Evolutionary conservation across 2,113 vertebrate species (phyloP).

Genomic region (Octodon degus): DNA sequence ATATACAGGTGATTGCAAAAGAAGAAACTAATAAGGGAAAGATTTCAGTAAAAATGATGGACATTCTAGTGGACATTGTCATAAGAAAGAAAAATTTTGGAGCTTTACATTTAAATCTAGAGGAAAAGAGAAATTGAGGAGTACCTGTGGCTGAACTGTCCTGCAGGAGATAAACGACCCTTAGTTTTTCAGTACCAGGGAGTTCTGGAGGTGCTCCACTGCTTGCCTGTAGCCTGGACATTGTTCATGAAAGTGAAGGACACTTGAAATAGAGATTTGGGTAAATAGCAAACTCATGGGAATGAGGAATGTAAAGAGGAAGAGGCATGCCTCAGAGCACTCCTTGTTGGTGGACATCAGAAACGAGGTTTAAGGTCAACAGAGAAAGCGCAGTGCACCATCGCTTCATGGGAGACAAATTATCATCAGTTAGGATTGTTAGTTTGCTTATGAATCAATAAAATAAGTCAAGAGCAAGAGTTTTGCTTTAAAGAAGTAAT

Average conservation of each 20-base stretch:
- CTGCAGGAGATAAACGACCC: neutral
- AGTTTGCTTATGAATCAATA: neutral
- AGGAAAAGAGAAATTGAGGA: neutral
- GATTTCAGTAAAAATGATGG: neutral
- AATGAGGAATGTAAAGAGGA: too few relatives aligned
- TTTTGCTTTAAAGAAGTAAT: neutral
- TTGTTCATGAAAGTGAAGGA: too few relatives aligned
- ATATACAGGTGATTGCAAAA: neutral
- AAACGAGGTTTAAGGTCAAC: neutral
- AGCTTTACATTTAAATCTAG: neutral
- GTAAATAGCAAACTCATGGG: neutral
- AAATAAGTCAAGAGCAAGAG: neutral
- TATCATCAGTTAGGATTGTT: neutral
- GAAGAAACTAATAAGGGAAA: neutral
- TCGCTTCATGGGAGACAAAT: neutral
- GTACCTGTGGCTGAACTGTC: too few relatives aligned
- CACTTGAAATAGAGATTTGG: neutral
- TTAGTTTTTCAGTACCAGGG: neutral
- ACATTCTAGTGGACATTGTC: neutral
- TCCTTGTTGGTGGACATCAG: neutral
- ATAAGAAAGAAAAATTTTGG: neutral
- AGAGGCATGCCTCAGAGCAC: too few relatives aligned
- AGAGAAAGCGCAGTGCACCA: neutral
- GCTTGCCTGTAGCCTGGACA: rapidly evolving
- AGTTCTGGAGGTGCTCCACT: too few relatives aligned